These are phyloP conservation scores for Lasioglossum morio DNA, from an alignment of 2,888 invertebrate genomes.

Conservation along the genomic window DNA sequence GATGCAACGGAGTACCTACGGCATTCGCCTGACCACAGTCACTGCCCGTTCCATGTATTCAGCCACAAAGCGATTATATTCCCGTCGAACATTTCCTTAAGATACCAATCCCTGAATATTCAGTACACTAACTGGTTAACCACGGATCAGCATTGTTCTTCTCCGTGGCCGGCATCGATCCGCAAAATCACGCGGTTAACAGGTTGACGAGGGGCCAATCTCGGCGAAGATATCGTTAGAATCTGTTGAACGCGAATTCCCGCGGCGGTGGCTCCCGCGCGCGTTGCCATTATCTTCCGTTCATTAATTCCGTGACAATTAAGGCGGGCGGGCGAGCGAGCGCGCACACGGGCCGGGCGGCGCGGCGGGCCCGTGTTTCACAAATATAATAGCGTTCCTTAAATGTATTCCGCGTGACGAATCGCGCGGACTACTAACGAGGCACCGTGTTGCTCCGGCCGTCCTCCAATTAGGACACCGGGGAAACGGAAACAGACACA, in stretches of 20 bases:
- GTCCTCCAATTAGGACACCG: slow-evolving; percentile 86
- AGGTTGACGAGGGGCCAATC: background rate
- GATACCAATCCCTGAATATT: background rate
- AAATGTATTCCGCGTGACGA: slow-evolving; percentile 44
- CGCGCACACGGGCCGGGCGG: background rate
- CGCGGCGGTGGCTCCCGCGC: background rate
- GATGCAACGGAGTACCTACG: background rate
- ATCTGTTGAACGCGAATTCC: slow-evolving; percentile 1
- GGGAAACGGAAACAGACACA: slow-evolving; percentile 86
- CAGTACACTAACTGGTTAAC: background rate
- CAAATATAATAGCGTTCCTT: slow-evolving; percentile 50
- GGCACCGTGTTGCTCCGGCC: slow-evolving; percentile 41
- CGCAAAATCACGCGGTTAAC: slow-evolving; percentile 5
- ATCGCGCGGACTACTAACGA: slow-evolving; percentile 51
- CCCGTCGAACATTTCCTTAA: background rate
- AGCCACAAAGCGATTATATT: background rate
- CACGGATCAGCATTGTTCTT: background rate
- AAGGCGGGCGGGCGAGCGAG: slow-evolving; percentile 8
- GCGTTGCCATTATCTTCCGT: slow-evolving; percentile 51
- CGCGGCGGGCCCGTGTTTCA: slow-evolving; percentile 28
- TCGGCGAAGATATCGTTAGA: background rate
- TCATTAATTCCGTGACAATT: slow-evolving; percentile 58
- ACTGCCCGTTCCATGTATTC: background rate
- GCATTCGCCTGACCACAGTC: background rate
- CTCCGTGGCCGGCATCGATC: background rate